phyloP scores from a whole-genome alignment of 2,888 invertebrate genomes.

The Acleris literana region DNA sequence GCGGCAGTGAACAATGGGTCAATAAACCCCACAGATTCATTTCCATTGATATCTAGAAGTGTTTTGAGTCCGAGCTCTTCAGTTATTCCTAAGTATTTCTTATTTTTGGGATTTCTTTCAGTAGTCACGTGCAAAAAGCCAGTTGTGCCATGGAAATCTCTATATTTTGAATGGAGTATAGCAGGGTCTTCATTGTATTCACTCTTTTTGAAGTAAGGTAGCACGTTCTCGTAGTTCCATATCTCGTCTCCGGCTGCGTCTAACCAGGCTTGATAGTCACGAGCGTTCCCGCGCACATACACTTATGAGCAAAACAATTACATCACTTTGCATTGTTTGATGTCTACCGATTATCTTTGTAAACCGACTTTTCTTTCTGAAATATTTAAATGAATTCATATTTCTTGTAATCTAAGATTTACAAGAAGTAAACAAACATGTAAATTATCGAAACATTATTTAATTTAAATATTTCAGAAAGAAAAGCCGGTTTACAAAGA shows the following conservation, averaged over 20 bases:
- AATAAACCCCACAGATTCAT: conserved; percentile 68
- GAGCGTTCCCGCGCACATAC: conserved; percentile 45
- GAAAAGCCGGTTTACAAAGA: too few species aligned
- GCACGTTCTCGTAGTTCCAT: conserved; percentile 52
- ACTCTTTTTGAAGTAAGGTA: conserved; percentile 50
- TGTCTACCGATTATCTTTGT: too few species aligned
- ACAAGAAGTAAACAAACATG: too few species aligned
- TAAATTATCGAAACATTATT: too few species aligned
- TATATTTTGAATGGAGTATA: conserved; percentile 39
- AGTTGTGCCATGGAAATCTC: conserved; percentile 56
- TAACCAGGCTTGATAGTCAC: conserved; percentile 52
- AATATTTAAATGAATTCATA: too few species aligned
- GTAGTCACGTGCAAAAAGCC: conserved; percentile 45
- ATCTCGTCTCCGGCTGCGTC: conserved; percentile 41
- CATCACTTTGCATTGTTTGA: too few species aligned
- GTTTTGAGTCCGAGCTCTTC: conserved; percentile 64
- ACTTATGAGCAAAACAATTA: too few species aligned
- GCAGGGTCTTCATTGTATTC: conserved; percentile 48
- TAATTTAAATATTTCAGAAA: too few species aligned
- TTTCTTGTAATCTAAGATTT: too few species aligned
- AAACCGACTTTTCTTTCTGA: too few species aligned
- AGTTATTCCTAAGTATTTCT: conserved; percentile 53
- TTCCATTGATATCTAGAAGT: conserved; percentile 61
- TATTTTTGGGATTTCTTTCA: too few species aligned
- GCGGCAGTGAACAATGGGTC: conserved; percentile 71